phyloP scores from a whole-genome alignment of 2,113 vertebrate genomes.

The Podocnemis expansa region DNA sequence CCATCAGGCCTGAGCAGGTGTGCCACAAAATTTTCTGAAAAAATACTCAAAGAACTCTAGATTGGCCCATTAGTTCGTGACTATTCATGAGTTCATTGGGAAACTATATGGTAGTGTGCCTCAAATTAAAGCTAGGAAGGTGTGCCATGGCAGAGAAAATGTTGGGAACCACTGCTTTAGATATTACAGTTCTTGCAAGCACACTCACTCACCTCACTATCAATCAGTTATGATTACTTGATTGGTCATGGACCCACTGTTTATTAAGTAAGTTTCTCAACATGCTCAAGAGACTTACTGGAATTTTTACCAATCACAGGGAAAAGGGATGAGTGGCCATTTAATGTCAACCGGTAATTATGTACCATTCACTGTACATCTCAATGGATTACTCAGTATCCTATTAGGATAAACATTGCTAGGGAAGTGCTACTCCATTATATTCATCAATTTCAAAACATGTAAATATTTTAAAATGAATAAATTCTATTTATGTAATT shows the following conservation, averaged over 20 bases:
- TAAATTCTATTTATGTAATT: slow-evolving; percentile 67
- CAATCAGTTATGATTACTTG: neutral
- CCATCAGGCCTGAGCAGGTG: too few relatives aligned
- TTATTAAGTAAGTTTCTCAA: neutral
- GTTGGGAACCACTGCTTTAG: too few relatives aligned
- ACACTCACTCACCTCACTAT: neutral
- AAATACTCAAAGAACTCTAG: too few relatives aligned
- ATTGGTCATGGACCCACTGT: slow-evolving; percentile 30
- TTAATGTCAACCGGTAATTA: slow-evolving; percentile 60
- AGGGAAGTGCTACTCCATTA: neutral
- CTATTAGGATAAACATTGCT: neutral
- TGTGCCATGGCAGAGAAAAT: too few relatives aligned
- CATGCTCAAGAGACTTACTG: slow-evolving; percentile 15
- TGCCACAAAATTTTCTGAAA: too few relatives aligned
- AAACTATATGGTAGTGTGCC: too few relatives aligned
- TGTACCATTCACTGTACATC: slow-evolving; percentile 20
- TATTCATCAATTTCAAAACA: slow-evolving; percentile 14
- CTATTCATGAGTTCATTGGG: too few relatives aligned
- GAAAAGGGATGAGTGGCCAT: neutral
- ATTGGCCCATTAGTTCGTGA: too few relatives aligned
- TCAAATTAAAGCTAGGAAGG: too few relatives aligned
- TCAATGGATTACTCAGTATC: slow-evolving; percentile 16
- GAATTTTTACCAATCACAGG: slow-evolving; percentile 53
- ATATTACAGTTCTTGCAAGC: neutral
- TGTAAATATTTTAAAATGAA: slow-evolving; percentile 41